phyloP scores from a whole-genome alignment of 2,888 invertebrate species.

The Adineta ricciae region DNA sequence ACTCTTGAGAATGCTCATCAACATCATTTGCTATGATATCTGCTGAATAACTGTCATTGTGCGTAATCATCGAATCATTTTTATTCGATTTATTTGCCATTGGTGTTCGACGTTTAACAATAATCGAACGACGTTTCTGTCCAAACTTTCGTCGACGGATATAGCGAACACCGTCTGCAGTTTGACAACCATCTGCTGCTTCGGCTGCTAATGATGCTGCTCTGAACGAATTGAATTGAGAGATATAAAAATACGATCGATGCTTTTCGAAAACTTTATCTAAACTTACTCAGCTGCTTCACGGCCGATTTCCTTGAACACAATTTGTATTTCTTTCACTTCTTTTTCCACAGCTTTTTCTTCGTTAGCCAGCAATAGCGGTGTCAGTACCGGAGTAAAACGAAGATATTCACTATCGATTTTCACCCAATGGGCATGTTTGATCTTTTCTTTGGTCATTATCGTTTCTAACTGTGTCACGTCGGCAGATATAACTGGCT shows the following conservation, averaged over 20 bases:
- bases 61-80: not conserved
- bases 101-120: conserved; percentile 15
- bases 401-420: conserved; percentile 4
- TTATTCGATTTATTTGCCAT: not conserved
- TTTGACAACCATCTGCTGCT: not conserved
- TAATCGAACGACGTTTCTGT: not conserved
- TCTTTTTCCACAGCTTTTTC: conserved; percentile 8
- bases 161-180: not conserved
- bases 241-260: not conserved
- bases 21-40: not conserved
- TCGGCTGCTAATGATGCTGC: not conserved
- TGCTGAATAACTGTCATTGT: not conserved
- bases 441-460: not conserved
- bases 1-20: not conserved
- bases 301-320: not conserved
- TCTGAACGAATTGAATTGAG: not conserved
- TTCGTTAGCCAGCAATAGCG: not conserved
- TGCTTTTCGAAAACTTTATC: too few species aligned
- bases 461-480: not conserved
- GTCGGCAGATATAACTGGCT: not conserved
- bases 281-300: not conserved
- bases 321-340: conserved; percentile 6
- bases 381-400: conserved; percentile 4
- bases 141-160: not conserved
- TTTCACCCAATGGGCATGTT: not conserved